phyloP scores from a whole-genome alignment of 1,140 invertebrate genomes.

The Aradophagus sp. region DNA sequence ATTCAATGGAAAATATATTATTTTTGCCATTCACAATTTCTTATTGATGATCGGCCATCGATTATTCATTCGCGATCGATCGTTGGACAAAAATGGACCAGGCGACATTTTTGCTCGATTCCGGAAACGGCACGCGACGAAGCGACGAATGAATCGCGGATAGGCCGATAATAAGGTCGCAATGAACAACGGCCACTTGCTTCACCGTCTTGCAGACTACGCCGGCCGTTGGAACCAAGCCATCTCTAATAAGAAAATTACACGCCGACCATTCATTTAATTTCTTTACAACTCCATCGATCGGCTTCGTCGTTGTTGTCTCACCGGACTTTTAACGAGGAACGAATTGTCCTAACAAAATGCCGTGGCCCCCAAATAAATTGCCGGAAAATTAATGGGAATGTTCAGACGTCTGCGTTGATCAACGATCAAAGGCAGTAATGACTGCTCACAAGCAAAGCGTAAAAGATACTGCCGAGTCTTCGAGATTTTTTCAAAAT shows the following conservation, averaged over 20 bases:
- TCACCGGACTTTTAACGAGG: constrained; percentile 36
- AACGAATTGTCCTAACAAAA: constrained; percentile 41
- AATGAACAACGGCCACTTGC: constrained; percentile 14
- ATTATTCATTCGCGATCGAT: neutral
- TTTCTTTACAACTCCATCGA: constrained; percentile 50
- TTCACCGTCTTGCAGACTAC: constrained; percentile 10
- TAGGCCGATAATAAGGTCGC: constrained; percentile 42
- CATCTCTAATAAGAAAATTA: constrained; percentile 56
- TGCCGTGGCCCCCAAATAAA: constrained; percentile 13
- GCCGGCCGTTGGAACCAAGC: constrained; percentile 43
- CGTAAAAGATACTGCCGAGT: no score
- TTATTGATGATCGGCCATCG: neutral
- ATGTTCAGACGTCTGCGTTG: constrained; percentile 13
- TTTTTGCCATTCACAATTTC: neutral
- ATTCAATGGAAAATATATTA: no score
- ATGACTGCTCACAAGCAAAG: neutral
- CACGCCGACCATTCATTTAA: constrained; percentile 41
- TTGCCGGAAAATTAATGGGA: constrained; percentile 17
- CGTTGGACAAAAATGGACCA: neutral
- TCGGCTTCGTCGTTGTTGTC: constrained; percentile 20
- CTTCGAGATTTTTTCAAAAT: no score
- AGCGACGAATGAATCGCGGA: constrained; percentile 17
- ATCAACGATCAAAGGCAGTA: constrained; percentile 3
- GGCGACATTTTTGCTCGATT: constrained; percentile 13
- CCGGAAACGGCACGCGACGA: constrained; percentile 15